Percentiles rank a stretch among this genome's conserved stretches.
Conservation (phyloP, 2,888 invertebrate species). For the Tachina lurida region DNA sequence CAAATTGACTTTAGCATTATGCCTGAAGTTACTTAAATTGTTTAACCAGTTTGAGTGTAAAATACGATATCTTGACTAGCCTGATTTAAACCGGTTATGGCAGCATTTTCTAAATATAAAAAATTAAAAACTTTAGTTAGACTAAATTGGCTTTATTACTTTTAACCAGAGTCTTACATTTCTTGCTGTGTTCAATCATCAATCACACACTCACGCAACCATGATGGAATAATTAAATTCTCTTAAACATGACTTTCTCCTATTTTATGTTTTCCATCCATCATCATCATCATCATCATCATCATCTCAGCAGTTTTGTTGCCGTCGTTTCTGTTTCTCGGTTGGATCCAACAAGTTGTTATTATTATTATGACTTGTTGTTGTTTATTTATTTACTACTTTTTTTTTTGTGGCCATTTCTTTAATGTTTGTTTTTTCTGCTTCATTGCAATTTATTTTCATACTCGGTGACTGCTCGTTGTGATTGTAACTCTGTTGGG, state of each 20-base stretch:
- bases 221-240: conserved; percentile 52
- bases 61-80: no score
- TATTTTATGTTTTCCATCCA: conserved; percentile 41
- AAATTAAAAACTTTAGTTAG: no score
- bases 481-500: conserved; percentile 7
- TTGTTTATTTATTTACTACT: not conserved
- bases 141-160: no score
- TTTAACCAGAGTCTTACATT: not conserved
- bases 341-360: conserved; percentile 62
- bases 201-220: not conserved
- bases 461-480: conserved; percentile 16
- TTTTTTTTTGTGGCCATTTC: conserved; percentile 18
- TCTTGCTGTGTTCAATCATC: not conserved
- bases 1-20: no score
- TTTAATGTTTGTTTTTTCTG: not conserved
- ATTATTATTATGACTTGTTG: conserved; percentile 54
- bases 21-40: no score
- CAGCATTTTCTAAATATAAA: no score
- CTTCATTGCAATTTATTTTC: conserved; percentile 39
- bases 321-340: conserved; percentile 23
- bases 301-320: conserved; percentile 26
- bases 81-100: no score
- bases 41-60: no score
- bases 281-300: conserved; percentile 42
- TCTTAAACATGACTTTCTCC: conserved; percentile 50